Percentiles rank a stretch among this genome's conserved stretches.
Conservation (phyloP, 1,140 invertebrate genomes). For the Musca vetustissima region DNA sequence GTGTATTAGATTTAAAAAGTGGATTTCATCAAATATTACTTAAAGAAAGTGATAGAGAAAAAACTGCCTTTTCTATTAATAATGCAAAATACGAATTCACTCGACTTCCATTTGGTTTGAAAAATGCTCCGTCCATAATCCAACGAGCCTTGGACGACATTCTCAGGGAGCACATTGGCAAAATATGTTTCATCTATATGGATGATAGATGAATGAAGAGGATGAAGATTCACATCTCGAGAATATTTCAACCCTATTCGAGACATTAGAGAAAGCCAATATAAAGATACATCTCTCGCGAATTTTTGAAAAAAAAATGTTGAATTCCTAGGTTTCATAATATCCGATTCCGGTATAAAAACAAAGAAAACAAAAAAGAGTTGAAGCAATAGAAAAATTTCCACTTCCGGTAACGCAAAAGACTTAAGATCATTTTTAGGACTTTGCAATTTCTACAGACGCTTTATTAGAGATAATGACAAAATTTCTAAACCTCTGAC, state of each 20-base stretch:
- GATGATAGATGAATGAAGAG: constrained; percentile 21
- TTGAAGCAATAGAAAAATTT: constrained; percentile 27
- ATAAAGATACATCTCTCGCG: constrained; percentile 56
- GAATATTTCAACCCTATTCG: constrained; percentile 7
- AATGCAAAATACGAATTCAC: constrained; percentile 47
- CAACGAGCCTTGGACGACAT: constrained; percentile 50
- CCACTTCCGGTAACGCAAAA: too few species aligned
- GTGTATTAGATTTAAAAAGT: constrained; percentile 22
- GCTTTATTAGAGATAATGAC: too few species aligned
- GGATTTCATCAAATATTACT: constrained; percentile 21
- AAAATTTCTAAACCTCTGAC: too few species aligned
- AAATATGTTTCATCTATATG: constrained; percentile 26
- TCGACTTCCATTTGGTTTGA: constrained; percentile 52
- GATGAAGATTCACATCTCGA: constrained; percentile 14
- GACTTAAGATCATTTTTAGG: too few species aligned
- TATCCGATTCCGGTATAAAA: constrained; percentile 29
- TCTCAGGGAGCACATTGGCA: constrained; percentile 25
- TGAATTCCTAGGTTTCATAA: constrained; percentile 31
- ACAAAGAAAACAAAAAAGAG: constrained; percentile 29
- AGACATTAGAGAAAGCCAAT: constrained; percentile 41
- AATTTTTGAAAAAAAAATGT: constrained; percentile 48
- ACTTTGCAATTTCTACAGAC: too few species aligned
- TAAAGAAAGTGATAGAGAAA: neutral
- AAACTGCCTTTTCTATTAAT: constrained; percentile 22
- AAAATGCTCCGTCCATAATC: constrained; percentile 54